Base-by-base conservation (phyloP, 1,140 invertebrate genomes). In the Drosophila triauraria region DNA sequence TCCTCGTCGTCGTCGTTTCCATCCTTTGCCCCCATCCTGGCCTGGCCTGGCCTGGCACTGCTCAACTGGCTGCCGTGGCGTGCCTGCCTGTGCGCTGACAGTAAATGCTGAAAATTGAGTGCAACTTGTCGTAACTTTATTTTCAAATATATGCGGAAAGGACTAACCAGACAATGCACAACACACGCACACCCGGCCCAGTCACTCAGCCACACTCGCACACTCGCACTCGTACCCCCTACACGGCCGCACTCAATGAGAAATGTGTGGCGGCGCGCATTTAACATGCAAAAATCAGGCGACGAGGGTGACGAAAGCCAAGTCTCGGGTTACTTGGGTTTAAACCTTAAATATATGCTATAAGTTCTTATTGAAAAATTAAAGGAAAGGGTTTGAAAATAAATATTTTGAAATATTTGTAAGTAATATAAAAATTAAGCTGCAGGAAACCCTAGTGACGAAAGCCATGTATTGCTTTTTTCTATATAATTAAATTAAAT, bases 91-190 rank as follows among this genome's bases (percentile, higher is more conserved):
- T 50, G 32, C 67, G 75, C 78, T 88, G 85, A 88, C 85, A 88
- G 85, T 88, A 88, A 88, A 88, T 88, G 85, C 78, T 88, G 85
- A 88, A 88, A 88, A 88, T 88, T 91, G 86, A 88, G 85, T 90
- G 85, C 85, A 88, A 88, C 85, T 88, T 85, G 85, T 88, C 85
- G 85, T 88, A 88, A 88, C 85, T 88, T 88, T 88, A 88, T 88
- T 88, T 74, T 88, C 82, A 88, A 90, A 88, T 88, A 88, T 90
- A 88, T 90, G 84, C 84, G 84, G 84, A 84, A 88, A 90, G 84
- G 85, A 88, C 84, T 84, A 90, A 88, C 84, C 84, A 88, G 80
- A 90, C 85, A 90, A 82, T 82, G 85, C 84, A 88, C 70, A 81
- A 68, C 68, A 70, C 63, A 30, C 43, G 40, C 77, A 65, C 63